A percentile compares a stretch with the other conserved stretches of the same genome.
Conservation (phyloP, 2,888 invertebrate species). For the Lycocerus yunnanus region DNA sequence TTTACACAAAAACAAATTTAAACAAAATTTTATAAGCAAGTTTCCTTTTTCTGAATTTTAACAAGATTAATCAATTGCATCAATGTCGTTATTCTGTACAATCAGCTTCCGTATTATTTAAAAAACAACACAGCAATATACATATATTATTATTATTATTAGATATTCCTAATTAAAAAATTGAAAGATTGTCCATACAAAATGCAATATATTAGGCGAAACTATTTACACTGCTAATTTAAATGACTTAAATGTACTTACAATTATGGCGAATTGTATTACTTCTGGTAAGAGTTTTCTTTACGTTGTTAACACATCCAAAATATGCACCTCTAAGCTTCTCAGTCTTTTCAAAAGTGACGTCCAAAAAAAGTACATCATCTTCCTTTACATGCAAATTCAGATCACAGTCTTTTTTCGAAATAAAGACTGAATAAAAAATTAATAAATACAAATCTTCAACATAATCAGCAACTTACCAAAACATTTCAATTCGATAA, state of each 20-base stretch:
- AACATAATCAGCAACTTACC: slow-evolving; percentile 6
- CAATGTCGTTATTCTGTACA: no score
- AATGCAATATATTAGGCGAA: no score
- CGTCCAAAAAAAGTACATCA: slow-evolving; percentile 38
- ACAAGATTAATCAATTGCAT: no score
- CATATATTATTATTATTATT: no score
- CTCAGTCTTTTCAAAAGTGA: slow-evolving; percentile 23
- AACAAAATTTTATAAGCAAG: no score
- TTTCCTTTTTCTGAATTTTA: no score
- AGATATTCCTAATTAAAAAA: no score
- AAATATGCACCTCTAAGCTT: background rate
- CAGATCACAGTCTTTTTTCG: slow-evolving; percentile 25
- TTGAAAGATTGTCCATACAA: no score
- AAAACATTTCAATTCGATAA: slow-evolving; percentile 7
- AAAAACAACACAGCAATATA: no score
- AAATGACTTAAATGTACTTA: background rate
- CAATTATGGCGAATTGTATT: background rate
- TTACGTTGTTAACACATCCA: slow-evolving; percentile 17
- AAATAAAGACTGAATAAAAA: slow-evolving; percentile 34
- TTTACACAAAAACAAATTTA: no score
- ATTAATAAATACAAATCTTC: background rate
- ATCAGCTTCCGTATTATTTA: no score
- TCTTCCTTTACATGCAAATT: slow-evolving; percentile 33
- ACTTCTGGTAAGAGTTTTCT: background rate
- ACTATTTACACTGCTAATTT: no score